Percentiles rank a stretch among this genome's conserved stretches.
These are phyloP conservation scores for Sarcophaga peregrina DNA, from an alignment of 1,140 invertebrate genomes.

Conservation along the genomic window DNA sequence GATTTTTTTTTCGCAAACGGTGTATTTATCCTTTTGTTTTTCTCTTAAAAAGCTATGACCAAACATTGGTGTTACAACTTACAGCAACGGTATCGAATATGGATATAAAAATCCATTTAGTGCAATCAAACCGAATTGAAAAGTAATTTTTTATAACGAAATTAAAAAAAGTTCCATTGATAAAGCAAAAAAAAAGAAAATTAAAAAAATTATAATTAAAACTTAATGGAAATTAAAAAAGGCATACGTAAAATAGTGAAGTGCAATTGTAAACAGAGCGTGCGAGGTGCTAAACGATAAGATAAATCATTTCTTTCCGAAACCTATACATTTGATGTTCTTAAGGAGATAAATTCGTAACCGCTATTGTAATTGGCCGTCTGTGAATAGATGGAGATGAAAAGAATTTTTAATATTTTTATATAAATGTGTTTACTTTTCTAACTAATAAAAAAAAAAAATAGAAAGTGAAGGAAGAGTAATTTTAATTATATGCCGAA, in stretches of 20 bases:
- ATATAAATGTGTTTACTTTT: no score
- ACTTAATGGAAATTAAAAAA: constrained; percentile 5
- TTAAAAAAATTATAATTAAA: constrained; percentile 2
- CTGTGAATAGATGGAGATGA: not conserved
- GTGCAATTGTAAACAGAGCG: not conserved
- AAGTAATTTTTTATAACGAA: not conserved
- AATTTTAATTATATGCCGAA: no score
- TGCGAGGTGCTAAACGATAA: not conserved
- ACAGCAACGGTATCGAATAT: not conserved
- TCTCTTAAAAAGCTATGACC: not conserved
- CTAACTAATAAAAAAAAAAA: no score
- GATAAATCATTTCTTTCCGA: not conserved
- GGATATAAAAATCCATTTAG: no score
- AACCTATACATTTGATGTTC: not conserved
- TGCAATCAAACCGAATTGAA: no score
- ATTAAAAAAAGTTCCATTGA: not conserved
- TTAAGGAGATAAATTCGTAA: not conserved
- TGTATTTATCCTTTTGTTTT: not conserved
- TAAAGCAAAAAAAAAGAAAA: not conserved
- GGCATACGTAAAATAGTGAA: not conserved
- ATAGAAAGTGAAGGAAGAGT: no score
- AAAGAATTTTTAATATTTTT: no score
- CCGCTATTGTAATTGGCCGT: constrained; percentile 28
- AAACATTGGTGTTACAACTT: not conserved
- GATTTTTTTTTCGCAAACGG: constrained; percentile 50